Evolutionary conservation across 2,113 vertebrate genomes (phyloP), one percentile per base, ranked within the genome.

Genomic region (Danionella cerebrum): DNA sequence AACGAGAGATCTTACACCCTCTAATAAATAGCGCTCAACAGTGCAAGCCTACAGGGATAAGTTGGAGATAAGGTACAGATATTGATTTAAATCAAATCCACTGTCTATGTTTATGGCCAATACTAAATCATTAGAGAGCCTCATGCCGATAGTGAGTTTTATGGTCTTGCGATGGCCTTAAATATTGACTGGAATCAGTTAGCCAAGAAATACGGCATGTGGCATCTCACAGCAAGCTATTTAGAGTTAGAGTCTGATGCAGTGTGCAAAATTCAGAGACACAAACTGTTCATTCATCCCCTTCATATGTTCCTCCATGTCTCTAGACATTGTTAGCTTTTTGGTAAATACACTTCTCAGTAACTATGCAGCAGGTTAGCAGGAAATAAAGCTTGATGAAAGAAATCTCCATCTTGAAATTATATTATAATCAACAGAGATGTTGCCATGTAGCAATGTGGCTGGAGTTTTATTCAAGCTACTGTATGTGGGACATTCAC

Each of bases 121-220:
- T 38, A 31, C 41, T 63, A 73, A 73, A 68, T 48, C 42, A 64
- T 63, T 36, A 19, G 31, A 60, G 18, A 36, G 33, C 58, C 58
- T 18, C 55, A 22, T 73, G 52, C 44, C 48, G 59, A 69, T 48
- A 19, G 63, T 35, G 54, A 67, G 63, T n/a, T 74, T 68, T 66
- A 70, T 35, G 58, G 67, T 42, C 21, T 21, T 33, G 21, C 29
- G 44, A 44, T 39, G 60, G 60, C 53, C 48, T 70, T 58, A 29
- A 63, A 74, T 74, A 69, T 58, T 65, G 72, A 70, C 72, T 65
- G 44, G 29, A 70, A 63, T 74, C 60, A 70, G 48, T 65, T 55
- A 70, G 42, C 63, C 29, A 47, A 70, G 54, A 75, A 47, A 54
- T 45, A 45, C 52, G 38, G 51, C 63, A 66, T 47, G 63, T 65